A percentile compares a stretch with the other conserved stretches of the same genome.
phyloP scores from a whole-genome alignment of 2,888 invertebrate species.

The Drosophila austrosaltans region DNA sequence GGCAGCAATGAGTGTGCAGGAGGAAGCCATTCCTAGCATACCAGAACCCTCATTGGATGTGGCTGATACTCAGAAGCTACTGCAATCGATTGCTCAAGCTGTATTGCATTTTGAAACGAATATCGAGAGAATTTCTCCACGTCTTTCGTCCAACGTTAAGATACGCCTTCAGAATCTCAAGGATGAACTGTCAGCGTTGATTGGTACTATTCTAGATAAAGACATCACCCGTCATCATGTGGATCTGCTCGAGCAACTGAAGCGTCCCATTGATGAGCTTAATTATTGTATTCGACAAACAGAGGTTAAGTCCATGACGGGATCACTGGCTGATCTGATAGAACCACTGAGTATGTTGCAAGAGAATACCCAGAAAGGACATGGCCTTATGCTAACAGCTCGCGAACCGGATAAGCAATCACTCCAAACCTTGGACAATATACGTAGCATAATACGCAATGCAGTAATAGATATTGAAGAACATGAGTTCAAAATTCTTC shows the following conservation, averaged over 20 bases:
- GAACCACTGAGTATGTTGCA: slow-evolving; percentile 81
- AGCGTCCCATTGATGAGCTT: slow-evolving; percentile 84
- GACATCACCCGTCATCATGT: slow-evolving; percentile 82
- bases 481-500: slow-evolving; percentile 80
- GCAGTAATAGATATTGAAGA: slow-evolving; percentile 81
- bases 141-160: slow-evolving; percentile 73
- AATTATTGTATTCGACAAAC: slow-evolving; percentile 84
- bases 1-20: slow-evolving; percentile 61
- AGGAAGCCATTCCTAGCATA: not conserved
- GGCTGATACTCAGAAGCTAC: slow-evolving; percentile 82
- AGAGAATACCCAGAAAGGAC: slow-evolving; percentile 80
- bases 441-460: slow-evolving; percentile 74
- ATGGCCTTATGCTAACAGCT: slow-evolving; percentile 72
- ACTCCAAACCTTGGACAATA: slow-evolving; percentile 72
- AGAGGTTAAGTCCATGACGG: slow-evolving; percentile 82
- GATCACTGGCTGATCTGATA: slow-evolving; percentile 81
- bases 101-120: slow-evolving; percentile 83
- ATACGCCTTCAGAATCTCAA: slow-evolving; percentile 83
- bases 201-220: slow-evolving; percentile 85
- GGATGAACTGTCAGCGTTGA: slow-evolving; percentile 85
- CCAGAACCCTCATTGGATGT: slow-evolving; percentile 77
- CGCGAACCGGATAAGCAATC: slow-evolving; percentile 72
- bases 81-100: slow-evolving; percentile 83
- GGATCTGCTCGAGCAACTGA: slow-evolving; percentile 84
- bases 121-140: slow-evolving; percentile 76